phyloP scores from a whole-genome alignment of 2,797 vertebrate species.

The Siniperca obscura region DNA sequence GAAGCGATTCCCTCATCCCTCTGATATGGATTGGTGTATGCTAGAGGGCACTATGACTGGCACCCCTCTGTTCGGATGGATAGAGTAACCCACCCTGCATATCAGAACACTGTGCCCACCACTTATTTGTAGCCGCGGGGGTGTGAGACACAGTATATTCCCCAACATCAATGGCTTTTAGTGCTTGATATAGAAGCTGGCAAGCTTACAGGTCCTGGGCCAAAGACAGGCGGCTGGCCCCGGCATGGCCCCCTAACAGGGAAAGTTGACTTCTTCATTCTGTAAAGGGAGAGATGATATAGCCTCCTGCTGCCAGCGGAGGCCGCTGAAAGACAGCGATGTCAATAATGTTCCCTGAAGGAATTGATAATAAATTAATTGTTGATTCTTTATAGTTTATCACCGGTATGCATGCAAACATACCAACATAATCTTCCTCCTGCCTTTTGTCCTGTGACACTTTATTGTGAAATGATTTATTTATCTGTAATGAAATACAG shows the following conservation, averaged over 20 bases:
- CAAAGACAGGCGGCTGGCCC: constrained; percentile 61
- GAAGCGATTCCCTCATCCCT: constrained; percentile 73
- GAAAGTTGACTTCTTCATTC: constrained; percentile 60
- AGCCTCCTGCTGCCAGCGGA: constrained; percentile 75
- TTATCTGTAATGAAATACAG: background rate
- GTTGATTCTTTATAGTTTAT: constrained; percentile 21
- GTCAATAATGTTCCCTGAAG: constrained; percentile 2
- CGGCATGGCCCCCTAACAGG: constrained; percentile 54
- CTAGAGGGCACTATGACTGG: constrained; percentile 74
- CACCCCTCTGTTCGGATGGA: constrained; percentile 76
- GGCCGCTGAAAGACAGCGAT: constrained; percentile 75
- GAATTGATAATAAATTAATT: constrained; percentile 21
- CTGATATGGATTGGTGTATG: constrained; percentile 75
- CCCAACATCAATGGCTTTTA: constrained; percentile 83
- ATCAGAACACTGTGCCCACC: constrained; percentile 80
- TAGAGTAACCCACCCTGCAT: constrained; percentile 83
- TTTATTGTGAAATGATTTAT: background rate
- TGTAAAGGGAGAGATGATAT: constrained; percentile 54
- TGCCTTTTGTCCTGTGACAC: background rate
- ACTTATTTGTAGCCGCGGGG: constrained; percentile 83
- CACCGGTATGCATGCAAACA: constrained; percentile 9
- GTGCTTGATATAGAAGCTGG: constrained; percentile 85
- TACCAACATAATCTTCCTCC: constrained; percentile 5
- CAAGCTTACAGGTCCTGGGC: constrained; percentile 68
- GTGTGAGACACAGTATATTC: constrained; percentile 87